Evolutionary conservation across 2,113 vertebrate genomes (phyloP).

Genomic region (Vombatus ursinus): DNA sequence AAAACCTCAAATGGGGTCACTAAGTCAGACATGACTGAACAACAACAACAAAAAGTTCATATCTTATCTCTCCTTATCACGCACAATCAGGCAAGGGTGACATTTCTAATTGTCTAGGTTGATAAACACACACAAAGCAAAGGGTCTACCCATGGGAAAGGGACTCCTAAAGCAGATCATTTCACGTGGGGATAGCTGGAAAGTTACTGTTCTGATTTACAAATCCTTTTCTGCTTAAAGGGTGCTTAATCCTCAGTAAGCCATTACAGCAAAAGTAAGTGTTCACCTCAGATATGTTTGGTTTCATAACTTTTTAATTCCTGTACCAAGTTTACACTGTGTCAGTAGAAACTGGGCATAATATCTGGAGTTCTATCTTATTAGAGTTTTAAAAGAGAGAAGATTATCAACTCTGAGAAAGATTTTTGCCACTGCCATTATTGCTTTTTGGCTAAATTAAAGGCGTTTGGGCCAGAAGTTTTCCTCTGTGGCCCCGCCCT

Average conservation of each 20-base stretch:
- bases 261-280: background rate
- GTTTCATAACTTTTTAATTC: background rate
- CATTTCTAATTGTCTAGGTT: background rate
- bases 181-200: background rate
- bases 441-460: background rate
- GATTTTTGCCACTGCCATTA: background rate
- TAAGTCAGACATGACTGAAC: background rate
- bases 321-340: background rate
- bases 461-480: background rate
- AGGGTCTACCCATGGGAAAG: background rate
- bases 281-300: background rate
- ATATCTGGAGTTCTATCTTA: background rate
- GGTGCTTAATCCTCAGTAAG: fast-evolving
- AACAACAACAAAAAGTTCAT: background rate
- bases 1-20: background rate
- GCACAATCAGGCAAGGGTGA: background rate
- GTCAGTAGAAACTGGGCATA: slow-evolving; percentile 3
- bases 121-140: background rate
- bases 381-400: background rate
- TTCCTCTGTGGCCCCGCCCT: background rate
- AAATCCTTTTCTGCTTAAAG: background rate
- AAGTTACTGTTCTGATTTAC: background rate
- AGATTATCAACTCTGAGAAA: background rate
- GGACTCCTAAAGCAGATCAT: background rate
- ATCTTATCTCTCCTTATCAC: background rate